These are phyloP conservation scores for Lepisosteus osseus DNA, from an alignment of 2,113 vertebrate genomes.

Conservation along the genomic window DNA sequence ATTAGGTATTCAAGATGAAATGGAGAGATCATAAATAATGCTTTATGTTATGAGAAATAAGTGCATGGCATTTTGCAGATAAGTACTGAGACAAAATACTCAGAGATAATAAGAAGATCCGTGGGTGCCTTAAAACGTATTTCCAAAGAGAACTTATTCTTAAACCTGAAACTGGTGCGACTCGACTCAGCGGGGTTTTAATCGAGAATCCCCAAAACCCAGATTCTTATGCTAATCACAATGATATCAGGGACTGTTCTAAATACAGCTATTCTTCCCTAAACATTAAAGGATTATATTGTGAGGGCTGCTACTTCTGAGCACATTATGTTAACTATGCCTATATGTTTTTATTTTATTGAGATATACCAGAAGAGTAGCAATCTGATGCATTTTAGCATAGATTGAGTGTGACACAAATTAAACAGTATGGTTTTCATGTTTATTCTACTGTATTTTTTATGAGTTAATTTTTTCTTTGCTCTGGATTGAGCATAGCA, in stretches of 20 bases:
- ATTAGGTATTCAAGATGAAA: neutral
- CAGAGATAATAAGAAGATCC: constrained; percentile 48
- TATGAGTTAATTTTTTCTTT: too few relatives aligned
- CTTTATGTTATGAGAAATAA: constrained; percentile 36
- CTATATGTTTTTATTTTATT: too few relatives aligned
- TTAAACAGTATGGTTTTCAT: too few relatives aligned
- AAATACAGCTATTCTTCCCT: constrained; percentile 51
- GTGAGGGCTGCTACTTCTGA: constrained; percentile 5
- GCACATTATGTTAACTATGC: too few relatives aligned
- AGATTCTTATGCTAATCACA: constrained; percentile 37
- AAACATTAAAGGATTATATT: constrained; percentile 49
- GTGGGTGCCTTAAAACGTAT: constrained; percentile 16
- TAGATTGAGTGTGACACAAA: too few relatives aligned
- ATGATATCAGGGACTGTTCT: constrained; percentile 29
- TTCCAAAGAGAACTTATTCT: constrained; percentile 44
- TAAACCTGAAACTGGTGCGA: constrained; percentile 35
- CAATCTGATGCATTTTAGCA: too few relatives aligned
- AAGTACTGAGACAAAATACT: constrained; percentile 54
- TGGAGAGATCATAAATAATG: constrained; percentile 8
- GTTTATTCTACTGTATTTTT: too few relatives aligned
- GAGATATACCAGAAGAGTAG: too few relatives aligned
- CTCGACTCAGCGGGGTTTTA: constrained; percentile 42
- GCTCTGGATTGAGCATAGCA: too few relatives aligned
- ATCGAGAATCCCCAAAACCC: constrained; percentile 44
- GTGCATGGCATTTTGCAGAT: constrained; percentile 66